Base-by-base conservation (phyloP, 92 coral and sea anemone species). In the Zoanthus gigantus region DNA sequence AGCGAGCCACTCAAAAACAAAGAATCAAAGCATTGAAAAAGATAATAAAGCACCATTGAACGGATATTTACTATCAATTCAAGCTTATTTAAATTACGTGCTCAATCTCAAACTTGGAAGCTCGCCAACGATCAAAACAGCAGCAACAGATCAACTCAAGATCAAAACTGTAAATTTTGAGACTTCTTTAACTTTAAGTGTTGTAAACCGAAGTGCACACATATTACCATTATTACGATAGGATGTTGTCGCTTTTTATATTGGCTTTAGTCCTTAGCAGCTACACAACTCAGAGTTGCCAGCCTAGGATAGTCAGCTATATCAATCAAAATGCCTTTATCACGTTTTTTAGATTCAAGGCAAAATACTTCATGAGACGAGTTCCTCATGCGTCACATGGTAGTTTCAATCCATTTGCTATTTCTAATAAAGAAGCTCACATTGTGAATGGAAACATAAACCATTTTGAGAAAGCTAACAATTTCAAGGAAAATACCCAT, bases 191-290 rank as follows among this genome's bases (percentile, higher is more conserved):
- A 58, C 66, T 58, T 17, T 12, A 58, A 58, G 66, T 58, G 66
- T 58, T 58, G 66, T 58, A 58, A 58, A 58, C 66, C 66, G 66
- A 58, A 58, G 66, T 58, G 66, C 66, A 58, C 66, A 58, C 66
- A 58, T 58, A 58, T 58, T 58, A 12, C 66, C 66, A 58, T 58
- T 58, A 58, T 58, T 58, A 58, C 66, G 66, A 58, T 58, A 58
- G 66, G 66, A 58, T 58, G 66, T 13, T 58, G 66, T 58, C 66
- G 66, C 66, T 58, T 12, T 58, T 58, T 17, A 58, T 58, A 58
- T 58, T 58, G 66, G 66, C 66, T 58, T 58, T 58, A 58, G 28
- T 58, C 66, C 66, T 58, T 71, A 50, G 65, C 58, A 86, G 53
- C 54, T 76, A 17, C 45, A 58, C 18, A 31, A 50, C 47, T n/a